Evolutionary conservation across 1,140 invertebrate genomes (phyloP).

Genomic region (Wiebesia pumilae): DNA sequence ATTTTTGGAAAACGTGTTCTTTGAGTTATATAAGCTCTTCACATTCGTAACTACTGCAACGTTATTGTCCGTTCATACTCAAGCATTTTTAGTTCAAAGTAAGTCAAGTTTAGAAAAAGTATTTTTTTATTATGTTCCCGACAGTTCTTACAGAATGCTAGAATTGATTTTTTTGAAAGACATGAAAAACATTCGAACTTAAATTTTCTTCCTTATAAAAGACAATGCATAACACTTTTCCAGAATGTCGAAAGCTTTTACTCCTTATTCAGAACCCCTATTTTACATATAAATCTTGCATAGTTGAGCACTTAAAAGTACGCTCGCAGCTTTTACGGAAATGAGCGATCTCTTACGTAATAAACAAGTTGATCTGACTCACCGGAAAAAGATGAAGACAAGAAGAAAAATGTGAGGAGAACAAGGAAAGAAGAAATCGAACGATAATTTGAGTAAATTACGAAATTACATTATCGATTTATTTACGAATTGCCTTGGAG

Average conservation of each 20-base stretch:
- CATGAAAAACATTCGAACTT: background rate
- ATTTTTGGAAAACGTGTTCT: background rate
- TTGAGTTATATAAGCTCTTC: background rate
- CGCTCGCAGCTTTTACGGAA: background rate
- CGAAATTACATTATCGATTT: conserved; percentile 21
- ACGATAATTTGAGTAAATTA: background rate
- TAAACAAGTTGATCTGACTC: conserved; percentile 29
- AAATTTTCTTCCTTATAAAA: background rate
- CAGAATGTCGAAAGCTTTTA: background rate
- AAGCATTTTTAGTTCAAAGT: no score
- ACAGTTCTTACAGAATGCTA: background rate
- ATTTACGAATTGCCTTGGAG: background rate
- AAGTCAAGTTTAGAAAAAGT: background rate
- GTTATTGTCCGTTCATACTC: background rate
- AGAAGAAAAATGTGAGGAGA: background rate
- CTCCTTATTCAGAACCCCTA: background rate
- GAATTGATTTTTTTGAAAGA: background rate
- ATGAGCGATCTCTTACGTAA: background rate
- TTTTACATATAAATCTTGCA: conserved; percentile 2
- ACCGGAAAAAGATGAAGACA: background rate
- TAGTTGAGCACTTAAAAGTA: background rate
- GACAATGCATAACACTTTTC: background rate
- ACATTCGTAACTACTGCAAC: background rate
- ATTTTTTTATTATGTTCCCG: background rate
- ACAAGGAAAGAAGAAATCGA: background rate